Percentiles rank a stretch among this genome's conserved stretches.
phyloP scores from a whole-genome alignment of 2,113 vertebrate genomes.

The Scartelaos histophorus region DNA sequence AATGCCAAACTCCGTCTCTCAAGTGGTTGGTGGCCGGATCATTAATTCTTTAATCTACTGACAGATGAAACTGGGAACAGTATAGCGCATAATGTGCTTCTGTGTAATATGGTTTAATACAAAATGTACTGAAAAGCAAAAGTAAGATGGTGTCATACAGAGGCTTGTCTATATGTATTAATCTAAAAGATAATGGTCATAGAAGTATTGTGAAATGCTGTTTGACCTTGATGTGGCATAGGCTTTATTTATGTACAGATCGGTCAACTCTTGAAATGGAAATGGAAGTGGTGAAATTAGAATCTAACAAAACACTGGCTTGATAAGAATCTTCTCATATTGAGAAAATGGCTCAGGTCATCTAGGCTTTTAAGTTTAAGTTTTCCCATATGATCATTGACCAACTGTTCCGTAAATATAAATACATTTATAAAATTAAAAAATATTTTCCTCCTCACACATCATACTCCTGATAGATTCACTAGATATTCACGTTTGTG shows the following conservation, averaged over 20 bases:
- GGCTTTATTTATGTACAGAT: background rate
- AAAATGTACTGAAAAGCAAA: constrained; percentile 2
- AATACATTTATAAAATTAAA: background rate
- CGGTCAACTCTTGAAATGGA: background rate
- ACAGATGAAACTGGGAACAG: constrained; percentile 31
- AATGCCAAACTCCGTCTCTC: constrained; percentile 25
- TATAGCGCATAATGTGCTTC: constrained; percentile 34
- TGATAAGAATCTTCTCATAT: background rate
- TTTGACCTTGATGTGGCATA: background rate
- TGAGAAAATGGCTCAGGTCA: no score
- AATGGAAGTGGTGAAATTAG: background rate
- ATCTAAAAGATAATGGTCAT: background rate
- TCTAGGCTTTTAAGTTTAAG: no score
- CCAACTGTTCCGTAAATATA: no score
- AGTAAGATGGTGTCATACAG: background rate
- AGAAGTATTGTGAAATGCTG: background rate
- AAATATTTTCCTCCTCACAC: no score
- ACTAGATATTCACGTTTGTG: background rate
- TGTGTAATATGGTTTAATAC: constrained; percentile 31
- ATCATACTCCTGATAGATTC: no score
- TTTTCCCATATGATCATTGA: no score
- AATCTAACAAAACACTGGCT: background rate
- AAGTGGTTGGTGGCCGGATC: constrained; percentile 20
- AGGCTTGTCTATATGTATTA: background rate
- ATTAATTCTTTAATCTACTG: constrained; percentile 47